Percentiles rank a stretch among this genome's conserved stretches.
Conservation (phyloP, 2,113 vertebrate genomes). For the Ariopsis seemanni region DNA sequence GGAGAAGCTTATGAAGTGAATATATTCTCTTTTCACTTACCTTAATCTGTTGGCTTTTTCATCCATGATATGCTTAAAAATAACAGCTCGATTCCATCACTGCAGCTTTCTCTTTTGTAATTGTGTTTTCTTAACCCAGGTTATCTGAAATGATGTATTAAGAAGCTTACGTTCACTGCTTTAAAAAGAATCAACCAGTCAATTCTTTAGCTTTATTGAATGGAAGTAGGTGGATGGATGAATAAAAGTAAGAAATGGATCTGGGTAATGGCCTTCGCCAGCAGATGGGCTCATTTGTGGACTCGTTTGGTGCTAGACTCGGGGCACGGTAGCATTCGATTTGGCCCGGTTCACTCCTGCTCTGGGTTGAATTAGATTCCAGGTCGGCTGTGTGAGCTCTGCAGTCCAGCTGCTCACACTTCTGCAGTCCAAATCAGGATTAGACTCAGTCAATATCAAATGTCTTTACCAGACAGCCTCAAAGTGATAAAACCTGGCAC, state of each 20-base stretch:
- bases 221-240: conserved; percentile 26
- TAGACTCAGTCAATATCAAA: conserved; percentile 47
- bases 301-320: conserved; percentile 38
- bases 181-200: conserved; percentile 14
- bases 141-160: conserved; percentile 31
- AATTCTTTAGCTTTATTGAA: conserved; percentile 41
- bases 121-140: conserved; percentile 2
- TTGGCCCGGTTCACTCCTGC: conserved; percentile 33
- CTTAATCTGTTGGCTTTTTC: conserved; percentile 22
- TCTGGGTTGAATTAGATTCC: conserved; percentile 32
- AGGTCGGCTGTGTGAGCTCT: conserved; percentile 42
- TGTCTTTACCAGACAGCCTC: conserved; percentile 23
- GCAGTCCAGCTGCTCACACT: conserved; percentile 41
- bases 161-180: conserved; percentile 26
- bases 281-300: conserved; percentile 52
- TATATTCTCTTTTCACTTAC: conserved; percentile 17
- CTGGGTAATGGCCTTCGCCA: conserved; percentile 30
- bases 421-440: conserved; percentile 46
- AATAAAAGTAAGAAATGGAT: conserved; percentile 28
- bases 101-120: neutral
- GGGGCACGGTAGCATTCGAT: conserved; percentile 20
- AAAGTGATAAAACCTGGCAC: conserved; percentile 4
- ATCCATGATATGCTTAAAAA: neutral
- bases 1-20: conserved; percentile 22
- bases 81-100: conserved; percentile 6